phyloP scores from a whole-genome alignment of 1,140 invertebrate genomes.

The Parasteatoda tepidariorum region DNA sequence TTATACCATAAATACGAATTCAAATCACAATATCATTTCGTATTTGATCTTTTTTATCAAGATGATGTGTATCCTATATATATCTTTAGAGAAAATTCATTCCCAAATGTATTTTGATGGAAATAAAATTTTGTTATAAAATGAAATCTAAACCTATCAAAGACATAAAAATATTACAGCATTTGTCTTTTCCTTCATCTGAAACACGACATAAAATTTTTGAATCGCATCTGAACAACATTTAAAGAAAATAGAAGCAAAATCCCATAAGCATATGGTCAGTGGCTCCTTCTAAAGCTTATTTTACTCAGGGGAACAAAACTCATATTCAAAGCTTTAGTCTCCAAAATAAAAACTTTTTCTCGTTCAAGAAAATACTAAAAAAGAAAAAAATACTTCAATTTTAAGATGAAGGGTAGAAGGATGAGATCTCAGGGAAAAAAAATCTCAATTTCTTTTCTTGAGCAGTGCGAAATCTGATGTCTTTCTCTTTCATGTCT shows the following conservation, averaged over 20 bases:
- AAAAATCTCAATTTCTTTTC: constrained; percentile 50
- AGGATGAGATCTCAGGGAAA: neutral
- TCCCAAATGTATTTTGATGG: too few species aligned
- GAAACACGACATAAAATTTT: neutral
- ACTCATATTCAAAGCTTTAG: neutral
- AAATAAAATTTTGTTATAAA: neutral
- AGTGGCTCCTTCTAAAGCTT: neutral
- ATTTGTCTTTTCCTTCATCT: neutral
- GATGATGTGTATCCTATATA: too few species aligned
- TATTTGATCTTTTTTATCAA: too few species aligned
- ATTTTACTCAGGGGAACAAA: neutral
- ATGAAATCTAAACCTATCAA: neutral
- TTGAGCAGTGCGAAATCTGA: constrained; percentile 42
- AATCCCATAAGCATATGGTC: neutral
- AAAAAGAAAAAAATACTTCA: neutral
- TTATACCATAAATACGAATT: too few species aligned
- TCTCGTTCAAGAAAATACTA: neutral
- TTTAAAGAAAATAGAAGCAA: neutral
- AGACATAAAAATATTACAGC: neutral
- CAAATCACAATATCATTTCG: too few species aligned
- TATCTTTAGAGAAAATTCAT: too few species aligned
- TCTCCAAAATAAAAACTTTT: neutral
- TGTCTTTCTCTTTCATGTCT: constrained; percentile 40
- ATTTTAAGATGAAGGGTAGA: neutral
- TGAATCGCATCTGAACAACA: neutral